These are phyloP conservation scores for Phoxinus phoxinus DNA, from an alignment of 2,113 vertebrate species.

Conservation along the genomic window DNA sequence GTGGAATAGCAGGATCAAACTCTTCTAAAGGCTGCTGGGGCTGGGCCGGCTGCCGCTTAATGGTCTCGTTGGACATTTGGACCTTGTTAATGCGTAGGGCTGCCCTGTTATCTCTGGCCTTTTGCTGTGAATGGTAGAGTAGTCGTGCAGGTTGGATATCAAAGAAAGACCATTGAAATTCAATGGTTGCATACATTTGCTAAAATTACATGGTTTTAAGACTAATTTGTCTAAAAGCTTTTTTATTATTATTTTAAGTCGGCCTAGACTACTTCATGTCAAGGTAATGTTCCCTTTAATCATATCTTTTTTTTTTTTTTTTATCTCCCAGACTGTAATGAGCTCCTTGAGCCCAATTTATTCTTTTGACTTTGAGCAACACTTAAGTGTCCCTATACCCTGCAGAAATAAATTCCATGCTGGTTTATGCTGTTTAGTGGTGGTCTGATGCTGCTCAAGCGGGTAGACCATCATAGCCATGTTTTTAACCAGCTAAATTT, in stretches of 20 bases:
- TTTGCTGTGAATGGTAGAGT: constrained; percentile 83
- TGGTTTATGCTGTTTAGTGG: background rate
- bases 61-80: constrained; percentile 88
- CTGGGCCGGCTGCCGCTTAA: constrained; percentile 88
- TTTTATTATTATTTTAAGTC: constrained; percentile 1
- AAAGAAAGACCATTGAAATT: constrained; percentile 1
- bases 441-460: background rate
- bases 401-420: constrained; percentile 7
- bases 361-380: constrained; percentile 19
- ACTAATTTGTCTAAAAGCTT: background rate
- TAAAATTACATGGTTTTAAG: constrained; percentile 13
- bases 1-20: constrained; percentile 80
- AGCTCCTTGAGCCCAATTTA: constrained; percentile 5
- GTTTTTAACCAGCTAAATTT: background rate
- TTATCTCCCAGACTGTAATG: constrained; percentile 4
- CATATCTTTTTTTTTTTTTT: background rate
- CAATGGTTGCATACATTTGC: constrained; percentile 12
- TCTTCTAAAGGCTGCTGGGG: constrained; percentile 78
- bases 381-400: background rate
- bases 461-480: background rate
- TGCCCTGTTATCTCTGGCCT: constrained; percentile 94
- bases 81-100: constrained; percentile 96
- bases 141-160: background rate
- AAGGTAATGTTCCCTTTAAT: constrained; percentile 31
- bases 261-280: background rate